Base-by-base conservation (phyloP, 2,888 invertebrate species). In the Brenthis hecate region DNA sequence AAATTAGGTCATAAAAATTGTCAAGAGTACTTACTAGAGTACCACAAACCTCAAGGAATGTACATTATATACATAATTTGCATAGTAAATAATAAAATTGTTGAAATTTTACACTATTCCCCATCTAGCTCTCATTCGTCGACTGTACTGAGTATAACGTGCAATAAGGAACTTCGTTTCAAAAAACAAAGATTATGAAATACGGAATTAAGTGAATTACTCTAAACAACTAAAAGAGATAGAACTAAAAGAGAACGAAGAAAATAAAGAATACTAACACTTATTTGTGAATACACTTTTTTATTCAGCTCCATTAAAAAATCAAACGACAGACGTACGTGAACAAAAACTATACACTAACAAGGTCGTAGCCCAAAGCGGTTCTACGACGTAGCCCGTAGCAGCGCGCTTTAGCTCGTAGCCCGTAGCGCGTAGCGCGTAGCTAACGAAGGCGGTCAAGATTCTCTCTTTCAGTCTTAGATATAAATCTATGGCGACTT, bases 221-320 rank as follows among this genome's bases (percentile, higher is more conserved):
- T 11, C 11, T 43, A 8, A 8, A 43, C 36, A 43, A 28, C 23
- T 28, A 28, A 48, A 50, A 60, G n/a, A n/a, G 23, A 60, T n/a
- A 28, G n/a, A 43, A 28, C 23, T 28, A 28, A 48, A 50, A 60
- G n/a, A n/a, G 23, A 60, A 28, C n/a, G 48, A 50, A 28, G 6
- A 50, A 50, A 50, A 16, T 53, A 62, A 61, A 54, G 61, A 56
- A 68, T 57, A 65, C 16, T 48, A 36, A 43, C 53, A 56, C 58
- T 57, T 54, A 69, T 61, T 64, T 60, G 56, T 60, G 56, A 70
- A 61, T 50, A 56, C 47, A 53, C 19, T 54, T 11, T 66, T 66
- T 70, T 66, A 56, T 65, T 66, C 56, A 51, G 70, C 65, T 51
- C 62, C 65, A 72, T 70, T 65, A 70, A 70, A 72, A 72, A 63